Evolutionary conservation across 2,888 invertebrate genomes (phyloP).

Genomic region (Drosophila setosimentum): DNA sequence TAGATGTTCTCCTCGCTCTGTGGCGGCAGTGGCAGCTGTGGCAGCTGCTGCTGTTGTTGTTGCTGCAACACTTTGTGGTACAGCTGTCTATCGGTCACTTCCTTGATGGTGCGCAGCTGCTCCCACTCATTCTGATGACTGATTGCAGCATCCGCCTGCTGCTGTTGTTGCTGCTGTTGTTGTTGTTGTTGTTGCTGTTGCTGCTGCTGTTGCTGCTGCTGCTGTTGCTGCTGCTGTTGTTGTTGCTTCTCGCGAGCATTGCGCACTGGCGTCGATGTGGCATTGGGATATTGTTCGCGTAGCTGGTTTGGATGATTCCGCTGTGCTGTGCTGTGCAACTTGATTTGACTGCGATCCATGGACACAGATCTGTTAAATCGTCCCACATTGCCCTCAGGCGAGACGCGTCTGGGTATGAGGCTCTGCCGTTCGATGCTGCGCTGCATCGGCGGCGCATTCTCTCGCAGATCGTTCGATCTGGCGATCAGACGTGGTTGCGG

Average conservation of each 20-base stretch:
- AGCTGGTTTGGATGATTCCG: slow-evolving; percentile 13
- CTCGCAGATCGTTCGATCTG: not conserved
- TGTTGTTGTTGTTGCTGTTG: too few relatives aligned
- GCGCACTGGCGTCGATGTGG: slow-evolving; percentile 59
- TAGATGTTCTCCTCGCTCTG: slow-evolving; percentile 79
- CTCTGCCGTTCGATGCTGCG: slow-evolving; percentile 78
- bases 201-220: too few relatives aligned
- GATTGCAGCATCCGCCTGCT: slow-evolving; percentile 9
- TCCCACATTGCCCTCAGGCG: slow-evolving; percentile 54
- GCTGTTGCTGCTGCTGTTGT: not conserved
- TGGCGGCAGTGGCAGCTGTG: slow-evolving; percentile 48
- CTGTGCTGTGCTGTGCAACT: slow-evolving; percentile 7
- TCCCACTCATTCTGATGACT: slow-evolving; percentile 81
- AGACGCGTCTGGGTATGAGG: slow-evolving; percentile 76
- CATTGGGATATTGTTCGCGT: slow-evolving; percentile 40
- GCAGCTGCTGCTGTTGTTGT: slow-evolving; percentile 74
- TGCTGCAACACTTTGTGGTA: slow-evolving; percentile 81
- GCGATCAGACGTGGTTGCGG: not conserved
- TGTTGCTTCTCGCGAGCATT: slow-evolving; percentile 11
- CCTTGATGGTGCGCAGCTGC: slow-evolving; percentile 82
- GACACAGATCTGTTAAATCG: slow-evolving; percentile 78
- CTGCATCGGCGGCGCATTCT: slow-evolving; percentile 39
- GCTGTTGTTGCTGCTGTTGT: not conserved
- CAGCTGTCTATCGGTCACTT: slow-evolving; percentile 83
- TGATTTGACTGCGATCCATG: slow-evolving; percentile 82